A percentile compares a stretch with the other conserved stretches of the same genome.
phyloP scores from a whole-genome alignment of 1,140 invertebrate genomes.

The Coptotermes formosanus region DNA sequence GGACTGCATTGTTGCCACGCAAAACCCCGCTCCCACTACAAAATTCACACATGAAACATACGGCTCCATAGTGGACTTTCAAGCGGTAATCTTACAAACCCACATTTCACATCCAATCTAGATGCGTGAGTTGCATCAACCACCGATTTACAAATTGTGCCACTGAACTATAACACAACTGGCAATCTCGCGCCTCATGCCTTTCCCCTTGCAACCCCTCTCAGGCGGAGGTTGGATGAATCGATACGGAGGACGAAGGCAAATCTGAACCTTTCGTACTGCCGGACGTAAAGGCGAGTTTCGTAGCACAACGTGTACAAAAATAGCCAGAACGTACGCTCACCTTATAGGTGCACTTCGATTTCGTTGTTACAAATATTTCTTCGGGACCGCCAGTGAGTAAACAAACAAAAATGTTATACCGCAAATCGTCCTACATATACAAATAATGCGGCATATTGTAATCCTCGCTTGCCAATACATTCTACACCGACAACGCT shows the following conservation, averaged over 20 bases:
- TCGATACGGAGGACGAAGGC: not conserved
- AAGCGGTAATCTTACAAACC: not conserved
- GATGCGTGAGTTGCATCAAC: not conserved
- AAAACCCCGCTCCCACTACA: not conserved
- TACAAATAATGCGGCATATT: not conserved
- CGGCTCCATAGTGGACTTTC: not conserved
- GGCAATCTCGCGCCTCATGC: not conserved
- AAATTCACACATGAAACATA: not conserved
- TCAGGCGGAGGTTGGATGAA: not conserved
- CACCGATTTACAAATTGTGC: not conserved
- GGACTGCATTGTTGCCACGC: not conserved
- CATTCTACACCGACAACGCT: not conserved
- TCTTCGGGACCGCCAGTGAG: not conserved
- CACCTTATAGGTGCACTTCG: slow-evolving; percentile 4
- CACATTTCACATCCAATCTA: not conserved
- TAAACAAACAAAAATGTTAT: slow-evolving; percentile 1
- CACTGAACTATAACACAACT: not conserved
- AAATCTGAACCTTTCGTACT: not conserved
- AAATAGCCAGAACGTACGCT: not conserved
- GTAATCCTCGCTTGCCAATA: not conserved
- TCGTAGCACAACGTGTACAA: not conserved
- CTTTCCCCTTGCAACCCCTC: not conserved
- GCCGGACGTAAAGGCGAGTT: not conserved
- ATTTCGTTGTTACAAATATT: not conserved
- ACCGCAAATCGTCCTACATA: not conserved